Evolutionary conservation across 2,797 vertebrate species (phyloP).

Genomic region (Amphiprion clarkii): DNA sequence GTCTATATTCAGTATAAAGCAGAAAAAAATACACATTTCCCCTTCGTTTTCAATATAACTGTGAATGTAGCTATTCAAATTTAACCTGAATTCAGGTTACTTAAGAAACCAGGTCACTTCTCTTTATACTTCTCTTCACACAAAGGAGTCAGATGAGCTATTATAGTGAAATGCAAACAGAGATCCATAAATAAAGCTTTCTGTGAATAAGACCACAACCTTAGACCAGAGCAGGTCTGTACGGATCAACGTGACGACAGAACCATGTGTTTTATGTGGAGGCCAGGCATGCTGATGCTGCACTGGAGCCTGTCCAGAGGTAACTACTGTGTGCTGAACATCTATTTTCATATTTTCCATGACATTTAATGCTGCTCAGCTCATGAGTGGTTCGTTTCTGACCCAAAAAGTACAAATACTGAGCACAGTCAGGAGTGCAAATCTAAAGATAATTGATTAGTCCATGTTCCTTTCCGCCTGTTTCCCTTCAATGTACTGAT

Average conservation of each 20-base stretch:
- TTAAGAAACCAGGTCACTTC: background rate
- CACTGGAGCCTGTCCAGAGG: slow-evolving; percentile 21
- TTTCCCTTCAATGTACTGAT: background rate
- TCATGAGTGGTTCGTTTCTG: slow-evolving; percentile 14
- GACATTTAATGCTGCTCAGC: slow-evolving; percentile 34
- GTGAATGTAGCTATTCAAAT: background rate
- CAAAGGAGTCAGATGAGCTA: background rate
- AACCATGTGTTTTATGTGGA: slow-evolving; percentile 28
- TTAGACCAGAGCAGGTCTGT: background rate
- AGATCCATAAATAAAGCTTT: background rate
- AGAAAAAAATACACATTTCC: background rate
- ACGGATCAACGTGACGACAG: background rate
- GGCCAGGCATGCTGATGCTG: background rate
- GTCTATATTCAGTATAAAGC: background rate
- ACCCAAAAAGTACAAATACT: slow-evolving; percentile 12
- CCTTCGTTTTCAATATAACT: background rate
- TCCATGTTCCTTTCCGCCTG: background rate
- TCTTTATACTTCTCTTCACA: background rate
- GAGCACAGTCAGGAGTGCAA: background rate
- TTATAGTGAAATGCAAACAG: slow-evolving; percentile 4
- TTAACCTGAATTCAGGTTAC: background rate
- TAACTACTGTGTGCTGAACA: slow-evolving; percentile 22
- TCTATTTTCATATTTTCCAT: slow-evolving; percentile 47
- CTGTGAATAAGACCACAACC: too few relatives aligned
- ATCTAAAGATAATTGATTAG: background rate